Percentiles rank a stretch among this genome's conserved stretches.
Evolutionary conservation across 2,797 vertebrate genomes (phyloP).

Genomic region (Chloroceryle amazona): DNA sequence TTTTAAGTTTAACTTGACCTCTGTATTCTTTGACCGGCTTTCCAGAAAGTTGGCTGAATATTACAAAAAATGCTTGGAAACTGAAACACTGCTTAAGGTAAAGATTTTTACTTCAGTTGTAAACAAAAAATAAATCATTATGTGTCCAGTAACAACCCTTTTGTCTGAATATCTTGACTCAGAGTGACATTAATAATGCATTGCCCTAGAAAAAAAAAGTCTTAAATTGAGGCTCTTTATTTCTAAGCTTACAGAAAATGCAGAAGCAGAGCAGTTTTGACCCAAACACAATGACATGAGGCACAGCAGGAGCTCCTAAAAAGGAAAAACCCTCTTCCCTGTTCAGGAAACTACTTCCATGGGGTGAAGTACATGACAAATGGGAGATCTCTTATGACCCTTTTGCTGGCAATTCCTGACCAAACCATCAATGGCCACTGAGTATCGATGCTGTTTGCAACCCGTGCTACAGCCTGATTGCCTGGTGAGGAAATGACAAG

Average conservation of each 20-base stretch:
- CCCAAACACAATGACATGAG: neutral
- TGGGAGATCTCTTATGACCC: neutral
- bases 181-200: neutral
- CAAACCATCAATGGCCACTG: neutral
- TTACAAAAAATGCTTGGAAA: neutral
- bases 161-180: neutral
- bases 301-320: neutral
- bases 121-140: neutral
- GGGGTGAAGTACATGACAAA: neutral
- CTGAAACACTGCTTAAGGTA: neutral
- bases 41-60: neutral
- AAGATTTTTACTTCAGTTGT: neutral
- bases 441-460: neutral
- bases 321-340: neutral
- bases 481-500: neutral
- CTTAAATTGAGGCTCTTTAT: neutral
- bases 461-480: neutral
- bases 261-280: neutral
- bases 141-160: neutral
- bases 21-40: neutral
- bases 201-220: neutral
- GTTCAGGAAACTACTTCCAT: neutral
- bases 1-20: neutral
- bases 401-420: neutral
- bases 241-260: neutral